phyloP scores from a whole-genome alignment of 1,140 invertebrate species.

The Nomia melanderi region DNA sequence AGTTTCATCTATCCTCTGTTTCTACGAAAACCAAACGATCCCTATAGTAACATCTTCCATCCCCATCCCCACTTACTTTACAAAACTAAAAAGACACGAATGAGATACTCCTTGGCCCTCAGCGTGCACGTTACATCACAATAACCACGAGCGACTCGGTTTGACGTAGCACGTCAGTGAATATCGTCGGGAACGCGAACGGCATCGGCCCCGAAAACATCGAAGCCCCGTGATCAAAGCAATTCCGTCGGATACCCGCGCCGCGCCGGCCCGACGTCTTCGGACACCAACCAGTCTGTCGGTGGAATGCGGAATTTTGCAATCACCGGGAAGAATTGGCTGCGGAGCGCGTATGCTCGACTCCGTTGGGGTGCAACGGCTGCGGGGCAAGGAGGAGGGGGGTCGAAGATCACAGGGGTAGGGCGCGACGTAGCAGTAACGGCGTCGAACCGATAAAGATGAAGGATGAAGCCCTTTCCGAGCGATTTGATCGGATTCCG shows the following conservation, averaged over 20 bases:
- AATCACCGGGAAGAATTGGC: slow-evolving; percentile 39
- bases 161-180: too few species aligned
- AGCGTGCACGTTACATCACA: too few species aligned
- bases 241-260: background rate
- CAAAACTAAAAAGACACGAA: too few species aligned
- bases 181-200: too few species aligned
- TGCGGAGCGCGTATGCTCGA: background rate
- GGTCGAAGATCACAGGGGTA: background rate
- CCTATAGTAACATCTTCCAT: too few species aligned
- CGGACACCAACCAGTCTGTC: slow-evolving; percentile 8
- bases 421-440: background rate
- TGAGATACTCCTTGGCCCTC: too few species aligned
- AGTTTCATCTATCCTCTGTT: too few species aligned
- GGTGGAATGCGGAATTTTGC: slow-evolving; percentile 32
- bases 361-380: background rate
- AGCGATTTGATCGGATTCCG: slow-evolving; percentile 66
- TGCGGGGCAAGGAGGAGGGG: too few species aligned
- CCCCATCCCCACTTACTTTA: too few species aligned
- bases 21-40: too few species aligned
- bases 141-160: too few species aligned
- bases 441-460: slow-evolving; percentile 56
- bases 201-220: too few species aligned
- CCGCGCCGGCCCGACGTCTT: background rate
- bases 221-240: slow-evolving; percentile 4
- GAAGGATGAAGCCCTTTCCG: slow-evolving; percentile 64